Conservation (phyloP, 2,797 vertebrate genomes). For the Platalea minor region DNA sequence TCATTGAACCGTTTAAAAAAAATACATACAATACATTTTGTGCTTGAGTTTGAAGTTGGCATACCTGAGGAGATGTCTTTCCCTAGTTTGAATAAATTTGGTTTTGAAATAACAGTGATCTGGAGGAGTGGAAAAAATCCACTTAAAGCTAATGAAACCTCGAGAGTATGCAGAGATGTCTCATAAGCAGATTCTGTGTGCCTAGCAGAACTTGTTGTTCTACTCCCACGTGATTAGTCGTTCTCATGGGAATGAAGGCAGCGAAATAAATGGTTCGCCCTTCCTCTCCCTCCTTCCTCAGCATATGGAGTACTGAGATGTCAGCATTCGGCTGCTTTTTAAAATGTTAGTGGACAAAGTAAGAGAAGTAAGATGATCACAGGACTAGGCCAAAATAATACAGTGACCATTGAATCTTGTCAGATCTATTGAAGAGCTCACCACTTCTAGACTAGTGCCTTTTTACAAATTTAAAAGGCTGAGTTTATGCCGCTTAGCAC, state of each 20-base stretch:
- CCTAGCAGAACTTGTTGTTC: constrained; percentile 66
- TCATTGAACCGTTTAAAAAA: neutral
- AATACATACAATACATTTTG: neutral
- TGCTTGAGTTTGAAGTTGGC: constrained; percentile 9
- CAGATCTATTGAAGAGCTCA: neutral
- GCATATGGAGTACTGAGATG: neutral
- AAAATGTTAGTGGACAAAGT: neutral
- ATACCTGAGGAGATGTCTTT: constrained; percentile 9
- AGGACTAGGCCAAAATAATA: neutral
- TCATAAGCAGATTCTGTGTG: constrained; percentile 51
- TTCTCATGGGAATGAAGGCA: constrained; percentile 61
- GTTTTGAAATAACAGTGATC: constrained; percentile 59
- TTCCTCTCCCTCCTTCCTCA: neutral
- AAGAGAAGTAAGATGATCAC: neutral
- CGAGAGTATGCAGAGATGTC: constrained; percentile 51
- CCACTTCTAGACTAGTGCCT: neutral
- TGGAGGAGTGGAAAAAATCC: constrained; percentile 53
- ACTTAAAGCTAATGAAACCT: constrained; percentile 60
- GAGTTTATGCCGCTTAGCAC: neutral
- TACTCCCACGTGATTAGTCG: constrained; percentile 43
- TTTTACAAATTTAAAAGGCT: neutral
- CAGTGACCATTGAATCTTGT: neutral
- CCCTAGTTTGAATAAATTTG: constrained; percentile 61
- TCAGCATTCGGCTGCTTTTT: neutral
- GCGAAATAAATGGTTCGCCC: constrained; percentile 5